A percentile compares a stretch with the other conserved stretches of the same genome.
Evolutionary conservation across 1,140 invertebrate genomes (phyloP).

Genomic region (Cheumatopsyche charites): DNA sequence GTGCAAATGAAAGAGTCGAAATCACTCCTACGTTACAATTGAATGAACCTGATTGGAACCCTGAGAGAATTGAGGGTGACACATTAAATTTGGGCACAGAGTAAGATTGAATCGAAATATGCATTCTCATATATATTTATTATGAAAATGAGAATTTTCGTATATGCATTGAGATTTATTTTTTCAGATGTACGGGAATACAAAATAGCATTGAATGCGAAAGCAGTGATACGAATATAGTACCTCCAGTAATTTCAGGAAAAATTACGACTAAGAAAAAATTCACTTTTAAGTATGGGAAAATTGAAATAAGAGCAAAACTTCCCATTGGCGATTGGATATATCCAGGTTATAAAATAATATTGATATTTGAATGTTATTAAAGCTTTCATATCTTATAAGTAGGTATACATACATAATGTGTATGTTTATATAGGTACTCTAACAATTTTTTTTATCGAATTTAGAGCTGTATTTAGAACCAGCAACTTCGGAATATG

Average conservation of each 20-base stretch:
- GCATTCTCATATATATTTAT: no score
- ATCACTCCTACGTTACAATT: constrained; percentile 23
- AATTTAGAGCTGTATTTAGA: constrained; percentile 64
- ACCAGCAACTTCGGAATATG: constrained; percentile 61
- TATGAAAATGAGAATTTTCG: no score
- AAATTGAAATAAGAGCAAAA: constrained; percentile 77
- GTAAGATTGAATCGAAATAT: background rate
- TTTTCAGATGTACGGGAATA: constrained; percentile 30
- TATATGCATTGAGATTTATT: no score
- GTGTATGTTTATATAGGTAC: background rate
- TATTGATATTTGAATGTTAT: background rate
- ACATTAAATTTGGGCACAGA: background rate
- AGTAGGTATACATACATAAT: no score
- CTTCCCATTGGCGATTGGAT: constrained; percentile 80
- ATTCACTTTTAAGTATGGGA: constrained; percentile 75
- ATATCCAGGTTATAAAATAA: constrained; percentile 74
- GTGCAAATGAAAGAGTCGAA: constrained; percentile 7
- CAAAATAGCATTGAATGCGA: constrained; percentile 51
- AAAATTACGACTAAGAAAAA: constrained; percentile 69
- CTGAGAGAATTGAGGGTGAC: constrained; percentile 12
- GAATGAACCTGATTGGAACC: background rate
- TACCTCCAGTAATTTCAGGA: constrained; percentile 72
- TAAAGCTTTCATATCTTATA: background rate
- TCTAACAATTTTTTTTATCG: background rate
- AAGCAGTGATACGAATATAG: constrained; percentile 53